Evolutionary conservation across 2,113 vertebrate species (phyloP), one percentile per base, ranked within the genome.

Genomic region (Arothron firmamentum): DNA sequence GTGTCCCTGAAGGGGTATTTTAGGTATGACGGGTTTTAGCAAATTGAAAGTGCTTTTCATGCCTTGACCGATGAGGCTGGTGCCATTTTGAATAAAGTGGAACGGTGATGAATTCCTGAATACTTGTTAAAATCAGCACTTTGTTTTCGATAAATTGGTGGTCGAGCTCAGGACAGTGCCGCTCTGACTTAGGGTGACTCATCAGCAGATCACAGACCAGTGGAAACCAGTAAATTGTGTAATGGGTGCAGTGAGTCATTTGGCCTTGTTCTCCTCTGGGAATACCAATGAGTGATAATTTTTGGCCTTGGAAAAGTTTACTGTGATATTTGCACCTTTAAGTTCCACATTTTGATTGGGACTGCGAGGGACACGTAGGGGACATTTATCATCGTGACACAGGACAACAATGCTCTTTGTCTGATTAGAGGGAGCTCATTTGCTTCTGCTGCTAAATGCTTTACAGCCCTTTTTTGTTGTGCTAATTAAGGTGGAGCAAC

Each of bases 361-460:
- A 59, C 62, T 16, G 66, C 71, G 66, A 72, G 72, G 81, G 74
- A 82, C 57, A 18, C 66, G 80, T 76, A 77, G 76, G 72, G 80
- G 72, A 82, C 85, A 79, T 85, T 86, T 83, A 88, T 88, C 85
- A 83, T 65, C 28, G 28, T 63, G 74, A 78, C 75, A 79, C 82
- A 82, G 70, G 61, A 78, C 83, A 85, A 9, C 77, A 82, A 67
- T 70, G 60, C 74, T 86, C 74, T 86, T 84, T 83, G 78, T 89
- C 74, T 83, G 83, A 89, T 88, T 84, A 83, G 73, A 67, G 57
- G 70, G 61, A 85, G 77, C 85, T 88, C 72, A 86, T 90, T 88
- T 88, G 83, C 84, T 86, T 90, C 76, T 79, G 48, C 85, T 61
- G 77, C 76, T 70, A 79, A 89, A 89, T 87, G 85, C 77, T 80